A percentile compares a stretch with the other conserved stretches of the same genome.
phyloP scores from a whole-genome alignment of 2,113 vertebrate species.

The Gulo gulo region DNA sequence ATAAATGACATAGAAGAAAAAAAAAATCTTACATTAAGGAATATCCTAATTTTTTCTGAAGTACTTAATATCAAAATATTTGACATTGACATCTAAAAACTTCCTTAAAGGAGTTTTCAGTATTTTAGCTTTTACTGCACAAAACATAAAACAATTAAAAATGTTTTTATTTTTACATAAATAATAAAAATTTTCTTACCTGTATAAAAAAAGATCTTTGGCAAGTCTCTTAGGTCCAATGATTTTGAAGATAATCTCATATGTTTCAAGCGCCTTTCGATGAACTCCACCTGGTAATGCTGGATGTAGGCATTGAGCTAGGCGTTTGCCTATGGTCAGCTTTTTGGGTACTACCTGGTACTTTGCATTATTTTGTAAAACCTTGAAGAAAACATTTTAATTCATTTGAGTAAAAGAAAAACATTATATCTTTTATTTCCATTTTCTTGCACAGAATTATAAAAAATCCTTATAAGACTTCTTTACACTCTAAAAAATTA shows the following conservation, averaged over 20 bases:
- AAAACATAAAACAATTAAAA: not conserved
- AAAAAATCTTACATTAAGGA: not conserved
- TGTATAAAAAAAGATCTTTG: slow-evolving; percentile 99
- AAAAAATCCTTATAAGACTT: not conserved
- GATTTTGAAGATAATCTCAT: slow-evolving; percentile 99
- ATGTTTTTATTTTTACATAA: not conserved
- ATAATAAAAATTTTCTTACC: slow-evolving; percentile 82
- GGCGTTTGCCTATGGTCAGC: slow-evolving; percentile 95
- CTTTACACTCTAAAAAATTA: not conserved
- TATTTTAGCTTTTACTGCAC: not conserved
- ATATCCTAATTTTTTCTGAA: slow-evolving; percentile 10
- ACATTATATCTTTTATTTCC: slow-evolving; percentile 33
- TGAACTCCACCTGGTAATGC: slow-evolving; percentile 98
- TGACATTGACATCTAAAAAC: not conserved
- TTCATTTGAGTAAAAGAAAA: slow-evolving; percentile 37
- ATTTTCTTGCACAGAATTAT: not conserved
- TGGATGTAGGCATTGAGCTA: slow-evolving; percentile 98
- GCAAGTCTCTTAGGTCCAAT: slow-evolving; percentile 98
- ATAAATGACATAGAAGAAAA: slow-evolving; percentile 8
- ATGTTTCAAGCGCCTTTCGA: slow-evolving; percentile 98
- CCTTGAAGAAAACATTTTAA: slow-evolving; percentile 82
- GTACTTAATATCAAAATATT: slow-evolving; percentile 19
- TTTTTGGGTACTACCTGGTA: slow-evolving; percentile 99
- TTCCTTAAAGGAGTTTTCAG: not conserved
- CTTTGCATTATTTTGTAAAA: slow-evolving; percentile 98